These are phyloP conservation scores for Solenopsis invicta DNA, from an alignment of 1,140 invertebrate genomes.

Conservation along the genomic window DNA sequence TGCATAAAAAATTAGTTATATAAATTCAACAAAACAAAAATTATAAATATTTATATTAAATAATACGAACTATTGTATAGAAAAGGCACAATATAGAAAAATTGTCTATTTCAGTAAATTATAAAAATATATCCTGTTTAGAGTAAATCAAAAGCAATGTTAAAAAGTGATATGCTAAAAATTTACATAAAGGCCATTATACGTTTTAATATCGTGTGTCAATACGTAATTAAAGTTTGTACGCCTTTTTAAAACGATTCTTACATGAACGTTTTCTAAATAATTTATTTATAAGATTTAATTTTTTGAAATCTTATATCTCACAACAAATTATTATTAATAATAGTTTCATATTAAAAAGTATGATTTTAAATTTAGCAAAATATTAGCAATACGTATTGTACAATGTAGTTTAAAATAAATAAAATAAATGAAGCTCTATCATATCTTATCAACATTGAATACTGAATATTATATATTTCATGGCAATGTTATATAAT, in stretches of 20 bases:
- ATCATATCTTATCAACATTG: neutral
- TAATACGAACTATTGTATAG: constrained; percentile 23
- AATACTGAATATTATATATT: constrained; percentile 26
- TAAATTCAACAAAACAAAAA: constrained; percentile 9
- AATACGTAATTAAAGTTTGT: constrained; percentile 18
- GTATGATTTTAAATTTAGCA: constrained; percentile 39
- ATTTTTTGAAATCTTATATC: neutral
- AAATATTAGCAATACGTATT: neutral
- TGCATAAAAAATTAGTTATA: constrained; percentile 28
- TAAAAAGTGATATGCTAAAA: constrained; percentile 25
- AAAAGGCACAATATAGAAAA: constrained; percentile 48
- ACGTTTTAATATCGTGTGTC: neutral
- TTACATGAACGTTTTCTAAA: neutral
- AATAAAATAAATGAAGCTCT: constrained; percentile 29
- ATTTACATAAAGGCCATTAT: constrained; percentile 16
- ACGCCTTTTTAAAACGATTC: constrained; percentile 7
- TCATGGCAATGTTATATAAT: neutral
- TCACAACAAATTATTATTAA: constrained; percentile 2
- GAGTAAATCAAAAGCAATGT: constrained; percentile 19
- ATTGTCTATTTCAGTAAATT: constrained; percentile 20
- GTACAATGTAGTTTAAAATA: constrained; percentile 15
- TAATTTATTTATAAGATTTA: constrained; percentile 19
- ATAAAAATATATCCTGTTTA: constrained; percentile 51
- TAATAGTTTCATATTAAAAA: constrained; percentile 18
- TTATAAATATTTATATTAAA: neutral